Base-by-base conservation (phyloP, 2,888 invertebrate species). In the Cephonodes hylas region DNA sequence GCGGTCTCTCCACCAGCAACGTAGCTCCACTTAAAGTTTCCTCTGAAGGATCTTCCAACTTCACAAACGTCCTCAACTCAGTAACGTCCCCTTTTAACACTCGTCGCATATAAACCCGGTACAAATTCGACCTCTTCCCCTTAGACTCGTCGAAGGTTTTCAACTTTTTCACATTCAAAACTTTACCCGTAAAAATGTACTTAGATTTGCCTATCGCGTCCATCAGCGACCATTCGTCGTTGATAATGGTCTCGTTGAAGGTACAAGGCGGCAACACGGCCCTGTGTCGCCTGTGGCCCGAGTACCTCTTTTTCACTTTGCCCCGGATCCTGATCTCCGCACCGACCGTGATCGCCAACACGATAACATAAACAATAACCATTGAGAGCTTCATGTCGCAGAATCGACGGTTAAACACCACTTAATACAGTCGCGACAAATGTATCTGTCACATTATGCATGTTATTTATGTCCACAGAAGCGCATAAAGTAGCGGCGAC, bases 121-220 rank as follows among this genome's bases (percentile, higher is more conserved):
- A 93, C 67, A 93, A 78, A 80, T 91, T 91, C 34, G 89, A 89
- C 68, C 86, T 83, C 69, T 83, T 88, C 45, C 76, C 79, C 38
- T 74, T 73, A 42, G 68, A 66, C 58, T 77, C 82, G 58, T 83
- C 83, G 7, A 79, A 76, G 27, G 86, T 79, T 68, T 83, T 85
- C 69, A 86, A 83, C 72, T 89, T 91, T 69, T 85, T 90, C 66
- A 91, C 86, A 70, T 81, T 89, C 72, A 93, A 74, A 74, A 93
- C 93, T 86, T 93, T 93, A 38, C 85, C 93, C 23, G 93, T 93
- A 81, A 93, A 93, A 78, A 93, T 93, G 74, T 85, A 93, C 78
- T 90, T 89, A 3, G 93, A 91, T 72, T 86, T 86, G 63, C 85
- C 84, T 84, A 93, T 93, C 79, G 91, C 91, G 64, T 88, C 89